phyloP scores from a whole-genome alignment of 1,140 invertebrate genomes.

The Batillaria attramentaria region DNA sequence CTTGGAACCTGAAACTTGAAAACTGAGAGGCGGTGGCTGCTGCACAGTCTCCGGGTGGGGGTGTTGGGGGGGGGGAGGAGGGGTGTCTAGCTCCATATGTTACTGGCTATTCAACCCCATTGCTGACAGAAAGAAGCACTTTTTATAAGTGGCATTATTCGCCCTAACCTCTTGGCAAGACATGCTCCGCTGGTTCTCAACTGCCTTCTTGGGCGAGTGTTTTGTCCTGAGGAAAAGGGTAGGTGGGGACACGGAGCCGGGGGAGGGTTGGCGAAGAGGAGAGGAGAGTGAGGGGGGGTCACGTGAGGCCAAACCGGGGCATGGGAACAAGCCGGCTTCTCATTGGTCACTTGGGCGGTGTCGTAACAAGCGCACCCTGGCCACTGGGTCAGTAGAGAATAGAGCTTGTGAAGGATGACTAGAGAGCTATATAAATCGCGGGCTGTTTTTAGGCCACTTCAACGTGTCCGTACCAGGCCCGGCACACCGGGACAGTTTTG shows the following conservation, averaged over 20 bases:
- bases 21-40: not conserved
- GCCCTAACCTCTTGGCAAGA: constrained; percentile 3
- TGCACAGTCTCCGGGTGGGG: not conserved
- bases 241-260: not conserved
- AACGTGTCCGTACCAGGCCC: constrained; percentile 23
- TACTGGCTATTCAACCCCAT: constrained; percentile 16
- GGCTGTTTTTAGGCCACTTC: no score
- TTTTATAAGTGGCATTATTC: no score
- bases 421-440: no score
- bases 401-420: not conserved
- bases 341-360: constrained; percentile 29
- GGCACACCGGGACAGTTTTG: not conserved
- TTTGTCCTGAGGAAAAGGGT: not conserved
- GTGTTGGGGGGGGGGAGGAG: not conserved
- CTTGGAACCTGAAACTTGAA: not conserved
- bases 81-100: constrained; percentile 1
- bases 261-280: not conserved
- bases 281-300: constrained; percentile 10
- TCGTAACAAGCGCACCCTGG: constrained; percentile 8
- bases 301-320: not conserved
- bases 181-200: constrained; percentile 25
- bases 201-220: not conserved
- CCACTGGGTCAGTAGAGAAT: constrained; percentile 29
- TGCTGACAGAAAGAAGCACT: constrained; percentile 13
- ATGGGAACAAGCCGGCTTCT: constrained; percentile 2